A percentile compares a stretch with the other conserved stretches of the same genome.
phyloP scores from a whole-genome alignment of 2,113 vertebrate genomes.

The Mohoua ochrocephala region DNA sequence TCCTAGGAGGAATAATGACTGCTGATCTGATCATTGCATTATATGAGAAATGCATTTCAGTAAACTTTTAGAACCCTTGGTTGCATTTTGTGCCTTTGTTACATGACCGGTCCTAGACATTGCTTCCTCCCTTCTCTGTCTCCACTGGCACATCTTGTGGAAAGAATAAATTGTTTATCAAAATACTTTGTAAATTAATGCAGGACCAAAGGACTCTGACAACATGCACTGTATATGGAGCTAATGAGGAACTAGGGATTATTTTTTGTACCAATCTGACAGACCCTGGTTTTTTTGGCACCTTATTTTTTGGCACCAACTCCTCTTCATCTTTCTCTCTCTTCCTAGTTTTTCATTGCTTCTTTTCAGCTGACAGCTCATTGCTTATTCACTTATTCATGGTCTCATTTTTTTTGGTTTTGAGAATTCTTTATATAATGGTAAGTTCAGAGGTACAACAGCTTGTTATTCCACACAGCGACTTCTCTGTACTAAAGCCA shows the following conservation, averaged over 20 bases:
- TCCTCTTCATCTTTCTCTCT: background rate
- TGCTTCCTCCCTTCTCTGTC: background rate
- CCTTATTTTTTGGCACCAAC: background rate
- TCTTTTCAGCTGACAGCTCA: background rate
- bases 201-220: constrained; percentile 1
- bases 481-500: background rate
- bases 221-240: background rate
- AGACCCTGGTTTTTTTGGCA: constrained; percentile 7
- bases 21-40: background rate
- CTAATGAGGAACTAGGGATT: background rate
- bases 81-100: background rate
- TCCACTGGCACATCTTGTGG: background rate
- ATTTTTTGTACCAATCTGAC: background rate
- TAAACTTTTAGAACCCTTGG: background rate
- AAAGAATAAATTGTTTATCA: background rate
- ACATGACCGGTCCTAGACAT: background rate
- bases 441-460: background rate
- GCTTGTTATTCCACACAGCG: background rate
- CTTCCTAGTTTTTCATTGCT: background rate
- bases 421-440: background rate
- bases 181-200: constrained; percentile 8
- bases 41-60: background rate
- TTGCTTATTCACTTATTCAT: constrained; percentile 1
- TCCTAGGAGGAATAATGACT: background rate
- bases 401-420: background rate